Evolutionary conservation across 2,888 invertebrate genomes (phyloP).

Genomic region (Hydroisotoma schaefferi): DNA sequence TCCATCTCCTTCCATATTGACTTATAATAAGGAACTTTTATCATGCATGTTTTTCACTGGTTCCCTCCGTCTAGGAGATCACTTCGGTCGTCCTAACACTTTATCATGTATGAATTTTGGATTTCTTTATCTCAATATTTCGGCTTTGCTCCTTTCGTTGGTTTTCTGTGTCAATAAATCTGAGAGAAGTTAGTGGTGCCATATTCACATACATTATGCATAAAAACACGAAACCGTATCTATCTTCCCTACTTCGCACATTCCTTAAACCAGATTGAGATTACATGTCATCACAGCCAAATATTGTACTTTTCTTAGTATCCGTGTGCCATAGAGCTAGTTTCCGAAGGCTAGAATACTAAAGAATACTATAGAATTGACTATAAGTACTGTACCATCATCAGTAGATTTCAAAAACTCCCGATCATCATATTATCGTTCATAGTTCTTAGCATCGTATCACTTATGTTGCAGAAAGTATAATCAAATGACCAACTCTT

Average conservation of each 20-base stretch:
- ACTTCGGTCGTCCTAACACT: background rate
- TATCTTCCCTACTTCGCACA: background rate
- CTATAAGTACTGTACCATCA: no score
- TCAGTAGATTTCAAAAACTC: no score
- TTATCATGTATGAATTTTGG: conserved; percentile 11
- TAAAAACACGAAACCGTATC: conserved; percentile 4
- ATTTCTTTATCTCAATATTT: conserved; percentile 9
- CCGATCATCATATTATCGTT: no score
- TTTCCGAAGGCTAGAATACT: no score
- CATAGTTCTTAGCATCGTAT: no score
- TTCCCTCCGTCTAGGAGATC: background rate
- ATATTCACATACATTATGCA: conserved; percentile 10
- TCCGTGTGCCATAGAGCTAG: no score
- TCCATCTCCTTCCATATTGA: background rate
- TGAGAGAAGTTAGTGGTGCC: conserved; percentile 11
- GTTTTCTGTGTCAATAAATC: conserved; percentile 5
- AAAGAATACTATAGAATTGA: no score
- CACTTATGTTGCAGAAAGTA: no score
- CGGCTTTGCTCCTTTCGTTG: background rate
- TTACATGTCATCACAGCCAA: background rate
- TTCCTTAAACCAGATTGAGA: background rate
- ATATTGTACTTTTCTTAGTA: no score
- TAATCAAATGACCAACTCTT: no score
- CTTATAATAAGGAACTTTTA: conserved; percentile 8
- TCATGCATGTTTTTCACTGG: no score